These are phyloP conservation scores for Lynx canadensis DNA, from an alignment of 2,113 vertebrate species.

Conservation along the genomic window DNA sequence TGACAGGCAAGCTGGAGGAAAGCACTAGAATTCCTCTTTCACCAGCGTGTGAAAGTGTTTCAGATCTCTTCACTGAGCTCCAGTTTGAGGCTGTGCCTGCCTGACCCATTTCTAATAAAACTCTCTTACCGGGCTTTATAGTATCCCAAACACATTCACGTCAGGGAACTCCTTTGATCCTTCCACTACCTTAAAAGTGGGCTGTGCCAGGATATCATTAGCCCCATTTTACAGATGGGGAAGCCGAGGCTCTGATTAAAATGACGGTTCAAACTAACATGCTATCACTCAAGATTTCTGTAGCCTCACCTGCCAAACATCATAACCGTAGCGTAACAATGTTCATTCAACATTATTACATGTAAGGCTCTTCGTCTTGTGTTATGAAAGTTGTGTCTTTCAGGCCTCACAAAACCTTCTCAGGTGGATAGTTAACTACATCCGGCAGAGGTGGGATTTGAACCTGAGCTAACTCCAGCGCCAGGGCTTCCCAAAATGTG, in stretches of 20 bases:
- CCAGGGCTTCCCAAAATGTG: not conserved
- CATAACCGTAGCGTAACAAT: accelerated
- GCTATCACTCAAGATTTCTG: not conserved
- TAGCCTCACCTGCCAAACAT: not conserved
- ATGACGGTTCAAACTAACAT: not conserved
- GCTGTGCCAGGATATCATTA: not conserved
- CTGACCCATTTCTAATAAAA: not conserved
- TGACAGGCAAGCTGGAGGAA: not conserved
- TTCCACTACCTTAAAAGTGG: not conserved
- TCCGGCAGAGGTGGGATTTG: not conserved
- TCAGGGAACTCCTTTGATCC: not conserved
- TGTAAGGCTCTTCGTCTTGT: not conserved
- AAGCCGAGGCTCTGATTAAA: not conserved
- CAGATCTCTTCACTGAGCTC: not conserved
- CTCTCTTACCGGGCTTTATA: not conserved
- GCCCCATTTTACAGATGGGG: not conserved
- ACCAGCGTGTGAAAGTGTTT: not conserved
- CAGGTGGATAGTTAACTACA: not conserved
- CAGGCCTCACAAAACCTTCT: not conserved
- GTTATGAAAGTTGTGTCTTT: not conserved
- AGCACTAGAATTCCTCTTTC: not conserved
- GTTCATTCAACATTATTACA: no score
- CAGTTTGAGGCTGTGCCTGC: not conserved
- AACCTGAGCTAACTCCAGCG: not conserved
- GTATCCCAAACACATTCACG: not conserved